These are phyloP conservation scores for Neoitamus cyanurus DNA, from an alignment of 2,888 invertebrate species.

Conservation along the genomic window DNA sequence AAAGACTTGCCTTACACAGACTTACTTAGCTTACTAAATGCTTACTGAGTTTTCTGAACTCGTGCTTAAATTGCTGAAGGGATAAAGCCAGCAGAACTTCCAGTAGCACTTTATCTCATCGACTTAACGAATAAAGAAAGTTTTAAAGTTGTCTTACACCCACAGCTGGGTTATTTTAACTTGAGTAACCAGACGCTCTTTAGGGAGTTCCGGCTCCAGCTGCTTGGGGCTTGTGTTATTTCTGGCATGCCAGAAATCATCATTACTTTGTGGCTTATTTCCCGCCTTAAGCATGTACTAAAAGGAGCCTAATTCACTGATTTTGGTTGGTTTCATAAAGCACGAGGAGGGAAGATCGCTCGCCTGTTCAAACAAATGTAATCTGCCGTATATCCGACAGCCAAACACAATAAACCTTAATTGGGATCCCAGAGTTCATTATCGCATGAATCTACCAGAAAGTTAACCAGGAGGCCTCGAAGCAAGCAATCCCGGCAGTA, in stretches of 20 bases:
- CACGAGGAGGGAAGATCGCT: not conserved
- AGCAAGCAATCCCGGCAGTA: constrained; percentile 11
- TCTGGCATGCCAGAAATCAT: not conserved
- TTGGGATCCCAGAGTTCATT: constrained; percentile 2
- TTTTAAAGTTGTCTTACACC: not conserved
- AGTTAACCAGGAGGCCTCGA: not conserved
- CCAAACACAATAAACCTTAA: constrained; percentile 3
- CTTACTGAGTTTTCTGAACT: too few relatives aligned
- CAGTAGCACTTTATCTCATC: not conserved
- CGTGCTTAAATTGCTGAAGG: too few relatives aligned
- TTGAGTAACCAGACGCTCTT: not conserved
- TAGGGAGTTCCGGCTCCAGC: not conserved
- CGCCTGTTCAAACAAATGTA: not conserved
- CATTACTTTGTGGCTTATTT: not conserved
- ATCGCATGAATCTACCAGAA: constrained; percentile 13
- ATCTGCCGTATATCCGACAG: not conserved
- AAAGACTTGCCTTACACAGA: too few relatives aligned
- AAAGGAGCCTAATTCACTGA: not conserved
- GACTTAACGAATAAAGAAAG: not conserved
- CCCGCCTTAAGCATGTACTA: not conserved
- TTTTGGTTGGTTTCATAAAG: not conserved
- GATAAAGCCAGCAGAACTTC: not conserved
- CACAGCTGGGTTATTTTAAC: not conserved
- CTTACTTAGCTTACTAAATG: too few relatives aligned
- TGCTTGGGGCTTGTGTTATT: not conserved